These are phyloP conservation scores for Ornithorhynchus anatinus DNA, from an alignment of 2,113 vertebrate genomes.

Conservation along the genomic window DNA sequence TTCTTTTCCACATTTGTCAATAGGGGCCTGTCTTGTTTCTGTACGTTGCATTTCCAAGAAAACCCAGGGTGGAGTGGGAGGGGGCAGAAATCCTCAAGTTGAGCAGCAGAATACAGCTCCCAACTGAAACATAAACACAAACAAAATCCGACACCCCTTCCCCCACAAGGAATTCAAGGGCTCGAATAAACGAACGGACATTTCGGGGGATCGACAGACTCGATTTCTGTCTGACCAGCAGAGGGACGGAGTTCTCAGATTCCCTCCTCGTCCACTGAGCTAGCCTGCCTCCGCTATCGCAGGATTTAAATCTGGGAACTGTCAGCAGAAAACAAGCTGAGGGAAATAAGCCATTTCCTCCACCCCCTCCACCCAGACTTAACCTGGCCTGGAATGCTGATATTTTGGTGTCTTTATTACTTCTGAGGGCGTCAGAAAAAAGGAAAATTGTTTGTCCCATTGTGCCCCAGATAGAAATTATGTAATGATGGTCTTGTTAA, in stretches of 20 bases:
- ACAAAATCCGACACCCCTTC: not conserved
- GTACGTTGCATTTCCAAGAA: not conserved
- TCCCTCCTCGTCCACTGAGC: not conserved
- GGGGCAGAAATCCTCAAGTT: too few species aligned
- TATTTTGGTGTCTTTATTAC: too few species aligned
- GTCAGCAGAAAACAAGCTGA: not conserved
- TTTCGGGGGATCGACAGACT: not conserved
- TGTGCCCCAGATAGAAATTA: too few species aligned
- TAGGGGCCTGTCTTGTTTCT: not conserved
- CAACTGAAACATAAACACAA: not conserved
- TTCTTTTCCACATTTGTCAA: not conserved
- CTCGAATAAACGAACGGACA: not conserved
- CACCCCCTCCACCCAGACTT: too few species aligned
- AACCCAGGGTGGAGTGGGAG: not conserved
- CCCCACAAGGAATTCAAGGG: not conserved
- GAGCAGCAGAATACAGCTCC: accelerated
- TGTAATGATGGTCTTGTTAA: too few species aligned
- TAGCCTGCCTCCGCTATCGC: too few species aligned
- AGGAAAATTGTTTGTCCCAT: too few species aligned
- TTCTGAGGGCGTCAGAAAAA: too few species aligned
- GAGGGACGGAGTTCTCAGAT: not conserved
- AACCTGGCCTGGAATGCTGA: too few species aligned
- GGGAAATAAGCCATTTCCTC: too few species aligned
- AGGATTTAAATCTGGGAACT: not conserved
- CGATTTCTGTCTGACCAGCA: not conserved